Percentiles rank a stretch among this genome's conserved stretches.
Conservation (phyloP, 2,113 vertebrate genomes). For the Psettodes erumei region DNA sequence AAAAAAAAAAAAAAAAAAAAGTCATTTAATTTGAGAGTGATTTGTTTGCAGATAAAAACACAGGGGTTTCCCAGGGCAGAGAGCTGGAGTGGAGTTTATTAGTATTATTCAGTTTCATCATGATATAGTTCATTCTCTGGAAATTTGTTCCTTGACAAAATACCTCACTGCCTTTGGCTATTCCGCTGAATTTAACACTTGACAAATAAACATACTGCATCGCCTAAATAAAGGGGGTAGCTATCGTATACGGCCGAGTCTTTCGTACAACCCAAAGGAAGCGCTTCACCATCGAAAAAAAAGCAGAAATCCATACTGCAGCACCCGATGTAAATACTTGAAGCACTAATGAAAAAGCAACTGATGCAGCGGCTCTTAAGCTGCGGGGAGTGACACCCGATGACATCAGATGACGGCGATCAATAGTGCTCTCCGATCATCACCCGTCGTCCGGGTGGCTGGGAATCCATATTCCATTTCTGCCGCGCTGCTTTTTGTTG, state of each 20-base stretch:
- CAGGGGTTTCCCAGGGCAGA: neutral
- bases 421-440: conserved; percentile 36
- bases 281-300: neutral
- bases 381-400: conserved; percentile 1
- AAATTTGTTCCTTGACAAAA: neutral
- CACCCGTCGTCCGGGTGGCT: conserved; percentile 2
- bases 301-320: neutral
- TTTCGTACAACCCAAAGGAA: neutral
- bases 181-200: too few relatives aligned
- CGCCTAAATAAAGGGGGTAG: neutral
- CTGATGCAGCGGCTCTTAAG: conserved; percentile 43
- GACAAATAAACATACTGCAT: too few relatives aligned
- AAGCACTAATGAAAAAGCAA: conserved; percentile 42
- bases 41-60: too few relatives aligned
- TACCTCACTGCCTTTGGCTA: neutral
- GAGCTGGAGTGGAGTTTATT: neutral
- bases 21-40: too few relatives aligned
- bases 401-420: conserved; percentile 41
- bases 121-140: neutral
- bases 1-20: too few relatives aligned
- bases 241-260: neutral
- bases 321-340: neutral
- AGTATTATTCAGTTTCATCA: too few relatives aligned
- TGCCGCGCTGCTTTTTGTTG: neutral
- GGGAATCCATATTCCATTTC: conserved; percentile 10